Percentiles rank a stretch among this genome's conserved stretches.
These are phyloP conservation scores for Saccostrea cuccullata DNA, from an alignment of 1,140 invertebrate species.

Conservation along the genomic window DNA sequence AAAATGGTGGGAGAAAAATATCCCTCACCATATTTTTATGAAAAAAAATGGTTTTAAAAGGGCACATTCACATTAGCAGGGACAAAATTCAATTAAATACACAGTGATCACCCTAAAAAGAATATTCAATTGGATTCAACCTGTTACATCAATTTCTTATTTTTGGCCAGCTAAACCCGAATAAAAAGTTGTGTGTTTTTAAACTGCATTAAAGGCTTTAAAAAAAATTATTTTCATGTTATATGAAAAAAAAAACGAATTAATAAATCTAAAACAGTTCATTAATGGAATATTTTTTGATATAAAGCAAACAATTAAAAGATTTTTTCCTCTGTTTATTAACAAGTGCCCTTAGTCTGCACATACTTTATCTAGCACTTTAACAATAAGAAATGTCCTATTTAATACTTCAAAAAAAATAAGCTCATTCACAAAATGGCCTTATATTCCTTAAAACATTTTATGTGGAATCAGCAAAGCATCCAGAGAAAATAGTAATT, in stretches of 20 bases:
- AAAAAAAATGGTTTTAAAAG: conserved; percentile 12
- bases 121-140: neutral
- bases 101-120: neutral
- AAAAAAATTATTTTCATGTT: neutral
- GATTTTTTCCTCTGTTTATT: neutral
- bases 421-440: conserved; percentile 18
- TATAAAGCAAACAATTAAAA: neutral
- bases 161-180: neutral
- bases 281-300: neutral
- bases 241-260: neutral
- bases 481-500: conserved; percentile 14
- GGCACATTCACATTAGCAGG: conserved; percentile 16
- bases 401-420: conserved; percentile 1
- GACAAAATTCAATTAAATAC: conserved; percentile 32
- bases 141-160: neutral
- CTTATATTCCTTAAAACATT: conserved; percentile 28
- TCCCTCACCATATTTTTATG: conserved; percentile 24
- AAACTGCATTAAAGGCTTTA: neutral
- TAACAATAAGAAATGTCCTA: conserved; percentile 30
- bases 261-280: neutral
- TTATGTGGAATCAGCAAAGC: conserved; percentile 2
- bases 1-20: neutral
- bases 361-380: neutral
- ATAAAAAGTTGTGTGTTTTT: neutral
- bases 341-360: neutral